Conservation (phyloP, 53 echinoderm and acorn worm genomes). For the Stichopus horrens region DNA sequence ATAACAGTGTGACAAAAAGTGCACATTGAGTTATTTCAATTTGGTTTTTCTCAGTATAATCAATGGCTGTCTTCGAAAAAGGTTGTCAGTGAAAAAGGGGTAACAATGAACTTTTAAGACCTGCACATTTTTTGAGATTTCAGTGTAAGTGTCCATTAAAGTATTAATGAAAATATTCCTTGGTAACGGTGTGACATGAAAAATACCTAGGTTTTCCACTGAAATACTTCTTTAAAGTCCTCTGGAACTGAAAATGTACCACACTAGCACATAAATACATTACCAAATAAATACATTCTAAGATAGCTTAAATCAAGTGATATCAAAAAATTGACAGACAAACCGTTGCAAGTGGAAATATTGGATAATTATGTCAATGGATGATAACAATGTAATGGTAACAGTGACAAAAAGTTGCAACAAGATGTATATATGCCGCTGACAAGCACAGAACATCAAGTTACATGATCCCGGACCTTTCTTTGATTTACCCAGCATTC, state of each 20-base stretch:
- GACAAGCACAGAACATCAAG: no score
- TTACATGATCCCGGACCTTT: no score
- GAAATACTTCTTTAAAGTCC: neutral
- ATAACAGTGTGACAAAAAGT: constrained; percentile 3
- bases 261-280: neutral
- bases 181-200: constrained; percentile 16
- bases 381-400: constrained; percentile 1
- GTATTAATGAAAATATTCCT: neutral
- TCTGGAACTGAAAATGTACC: neutral
- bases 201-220: constrained; percentile 5
- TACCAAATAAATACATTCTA: no score
- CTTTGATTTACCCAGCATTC: no score
- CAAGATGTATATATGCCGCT: no score
- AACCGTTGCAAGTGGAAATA: neutral
- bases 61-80: neutral
- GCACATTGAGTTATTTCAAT: constrained; percentile 3
- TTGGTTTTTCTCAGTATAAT: constrained; percentile 1
- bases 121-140: neutral
- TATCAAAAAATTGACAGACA: constrained; percentile 3
- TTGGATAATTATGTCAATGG: neutral
- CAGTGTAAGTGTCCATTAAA: neutral
- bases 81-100: constrained; percentile 10
- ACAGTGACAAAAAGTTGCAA: neutral
- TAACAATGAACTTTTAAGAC: neutral
- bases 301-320: neutral